phyloP scores from a whole-genome alignment of 2,797 vertebrate genomes.

The Euphonia xanthogaster region DNA sequence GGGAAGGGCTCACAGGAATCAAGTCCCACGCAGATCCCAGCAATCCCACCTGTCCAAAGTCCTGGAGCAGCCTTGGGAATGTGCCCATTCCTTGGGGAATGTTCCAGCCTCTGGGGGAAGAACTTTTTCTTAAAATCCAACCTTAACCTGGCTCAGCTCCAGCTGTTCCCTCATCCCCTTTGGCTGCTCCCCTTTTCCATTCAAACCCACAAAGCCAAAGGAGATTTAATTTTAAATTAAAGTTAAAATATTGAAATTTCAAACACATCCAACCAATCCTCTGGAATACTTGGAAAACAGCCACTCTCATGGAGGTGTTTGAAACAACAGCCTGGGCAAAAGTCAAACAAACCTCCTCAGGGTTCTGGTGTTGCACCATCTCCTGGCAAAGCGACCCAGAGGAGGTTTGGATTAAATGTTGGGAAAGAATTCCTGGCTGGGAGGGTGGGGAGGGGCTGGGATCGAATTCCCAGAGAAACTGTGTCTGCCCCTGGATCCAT shows the following conservation, averaged over 20 bases:
- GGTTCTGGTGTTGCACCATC: background rate
- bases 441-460: background rate
- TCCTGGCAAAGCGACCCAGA: fast-evolving
- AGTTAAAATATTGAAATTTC: fast-evolving
- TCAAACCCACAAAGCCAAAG: background rate
- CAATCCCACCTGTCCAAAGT: background rate
- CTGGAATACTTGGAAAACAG: background rate
- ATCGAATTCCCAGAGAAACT: background rate
- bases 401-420: background rate
- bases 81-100: background rate
- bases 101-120: background rate
- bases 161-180: background rate
- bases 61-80: background rate
- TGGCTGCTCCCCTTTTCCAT: background rate
- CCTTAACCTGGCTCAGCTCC: background rate
- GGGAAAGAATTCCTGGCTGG: background rate
- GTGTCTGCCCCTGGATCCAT: background rate
- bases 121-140: background rate
- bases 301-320: background rate
- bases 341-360: background rate
- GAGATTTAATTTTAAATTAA: background rate
- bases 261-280: fast-evolving
- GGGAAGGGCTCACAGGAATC: background rate
- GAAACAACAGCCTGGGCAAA: background rate
- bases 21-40: background rate